Conservation (phyloP, 2,888 invertebrate genomes). For the Drosophila hamatofila region DNA sequence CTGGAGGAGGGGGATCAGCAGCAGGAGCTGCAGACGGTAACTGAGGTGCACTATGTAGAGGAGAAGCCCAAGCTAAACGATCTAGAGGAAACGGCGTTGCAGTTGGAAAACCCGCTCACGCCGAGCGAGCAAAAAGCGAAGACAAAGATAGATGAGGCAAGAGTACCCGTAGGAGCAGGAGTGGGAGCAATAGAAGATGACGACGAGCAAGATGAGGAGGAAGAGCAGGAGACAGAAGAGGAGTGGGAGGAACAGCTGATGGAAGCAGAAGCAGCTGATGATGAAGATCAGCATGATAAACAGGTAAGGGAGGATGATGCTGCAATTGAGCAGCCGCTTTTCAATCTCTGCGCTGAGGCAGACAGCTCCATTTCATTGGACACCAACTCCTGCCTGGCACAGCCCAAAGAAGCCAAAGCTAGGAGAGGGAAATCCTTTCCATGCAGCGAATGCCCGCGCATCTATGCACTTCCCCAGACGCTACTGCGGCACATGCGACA, state of each 20-base stretch:
- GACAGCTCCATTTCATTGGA: slow-evolving; percentile 26
- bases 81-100: slow-evolving; percentile 50
- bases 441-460: slow-evolving; percentile 53
- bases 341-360: slow-evolving; percentile 45
- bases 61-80: slow-evolving; percentile 61
- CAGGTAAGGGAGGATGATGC: neutral
- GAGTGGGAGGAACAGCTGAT: neutral
- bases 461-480: slow-evolving; percentile 44
- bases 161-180: neutral
- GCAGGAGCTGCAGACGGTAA: slow-evolving; percentile 48
- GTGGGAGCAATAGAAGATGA: neutral
- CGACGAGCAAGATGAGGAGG: neutral
- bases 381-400: neutral
- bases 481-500: slow-evolving; percentile 60
- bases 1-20: slow-evolving; percentile 49
- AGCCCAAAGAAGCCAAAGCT: neutral
- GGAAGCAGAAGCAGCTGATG: neutral
- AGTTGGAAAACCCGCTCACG: slow-evolving; percentile 65
- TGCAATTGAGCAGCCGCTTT: slow-evolving; percentile 30
- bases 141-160: neutral
- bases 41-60: slow-evolving; percentile 65
- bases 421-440: slow-evolving; percentile 34
- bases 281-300: slow-evolving; percentile 4
- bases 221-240: neutral
- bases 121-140: slow-evolving; percentile 28